Evolutionary conservation across 2,888 invertebrate genomes (phyloP).

Genomic region (Sceliomorpha sp.): DNA sequence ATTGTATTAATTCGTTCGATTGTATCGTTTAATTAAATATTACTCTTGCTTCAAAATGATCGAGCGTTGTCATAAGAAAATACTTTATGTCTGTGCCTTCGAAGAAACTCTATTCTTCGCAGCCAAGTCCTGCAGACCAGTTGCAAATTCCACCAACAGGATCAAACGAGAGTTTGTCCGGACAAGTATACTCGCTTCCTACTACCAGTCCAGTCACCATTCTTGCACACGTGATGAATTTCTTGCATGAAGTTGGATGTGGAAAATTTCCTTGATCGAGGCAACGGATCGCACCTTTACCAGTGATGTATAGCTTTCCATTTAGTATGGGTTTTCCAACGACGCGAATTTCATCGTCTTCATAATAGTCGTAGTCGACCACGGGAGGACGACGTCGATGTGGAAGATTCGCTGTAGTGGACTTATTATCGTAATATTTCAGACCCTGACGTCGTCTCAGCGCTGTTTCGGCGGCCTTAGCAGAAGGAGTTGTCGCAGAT

Average conservation of each 20-base stretch:
- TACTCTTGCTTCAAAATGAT: no score
- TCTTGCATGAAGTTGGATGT: constrained; percentile 93
- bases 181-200: constrained; percentile 95
- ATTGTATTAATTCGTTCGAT: no score
- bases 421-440: constrained; percentile 47
- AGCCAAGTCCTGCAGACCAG: constrained; percentile 91
- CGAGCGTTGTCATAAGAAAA: no score
- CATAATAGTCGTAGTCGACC: constrained; percentile 86
- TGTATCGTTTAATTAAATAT: no score
- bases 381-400: constrained; percentile 70
- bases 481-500: constrained; percentile 61
- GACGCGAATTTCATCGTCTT: constrained; percentile 84
- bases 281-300: constrained; percentile 87
- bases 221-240: constrained; percentile 94
- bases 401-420: constrained; percentile 36
- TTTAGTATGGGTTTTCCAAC: constrained; percentile 82
- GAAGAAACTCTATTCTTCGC: constrained; percentile 82
- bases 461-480: constrained; percentile 56
- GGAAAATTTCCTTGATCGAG: constrained; percentile 95
- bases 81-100: no score
- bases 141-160: constrained; percentile 95
- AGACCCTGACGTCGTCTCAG: constrained; percentile 61
- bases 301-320: constrained; percentile 83
- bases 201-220: constrained; percentile 89
- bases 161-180: constrained; percentile 91